phyloP scores from a whole-genome alignment of 2,113 vertebrate genomes.

The Pipra filicauda region DNA sequence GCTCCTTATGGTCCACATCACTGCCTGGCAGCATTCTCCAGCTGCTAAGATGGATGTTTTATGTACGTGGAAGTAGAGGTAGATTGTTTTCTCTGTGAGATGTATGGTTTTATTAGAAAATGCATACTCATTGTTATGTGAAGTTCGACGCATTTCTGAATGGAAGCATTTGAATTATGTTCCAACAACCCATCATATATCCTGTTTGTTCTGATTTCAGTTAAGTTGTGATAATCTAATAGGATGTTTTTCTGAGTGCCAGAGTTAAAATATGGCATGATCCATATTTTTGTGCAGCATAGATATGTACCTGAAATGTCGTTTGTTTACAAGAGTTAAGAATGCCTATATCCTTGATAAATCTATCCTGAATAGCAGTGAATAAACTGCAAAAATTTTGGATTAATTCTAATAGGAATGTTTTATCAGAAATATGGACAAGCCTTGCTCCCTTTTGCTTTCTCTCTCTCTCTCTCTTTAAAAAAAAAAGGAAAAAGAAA shows the following conservation, averaged over 20 bases:
- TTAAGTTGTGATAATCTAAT: constrained; percentile 19
- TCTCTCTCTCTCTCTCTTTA: neutral
- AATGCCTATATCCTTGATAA: neutral
- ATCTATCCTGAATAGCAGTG: neutral
- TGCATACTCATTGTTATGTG: neutral
- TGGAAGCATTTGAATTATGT: constrained; percentile 15
- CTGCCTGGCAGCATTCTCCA: constrained; percentile 45
- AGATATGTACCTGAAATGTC: neutral
- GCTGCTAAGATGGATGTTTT: constrained; percentile 37
- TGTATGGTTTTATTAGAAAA: constrained; percentile 22
- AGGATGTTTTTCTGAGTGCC: neutral
- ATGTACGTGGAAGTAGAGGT: neutral
- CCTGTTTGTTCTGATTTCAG: neutral
- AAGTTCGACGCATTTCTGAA: neutral
- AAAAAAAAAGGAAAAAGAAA: neutral
- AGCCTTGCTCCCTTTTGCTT: neutral
- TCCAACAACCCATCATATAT: neutral
- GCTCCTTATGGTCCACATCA: constrained; percentile 3
- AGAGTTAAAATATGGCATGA: neutral
- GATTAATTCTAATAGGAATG: neutral
- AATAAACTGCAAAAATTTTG: neutral
- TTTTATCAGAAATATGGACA: neutral
- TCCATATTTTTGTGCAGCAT: neutral
- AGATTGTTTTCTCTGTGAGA: constrained; percentile 1
- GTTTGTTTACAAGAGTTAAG: neutral